A percentile compares a stretch with the other conserved stretches of the same genome.
Conservation (phyloP, 2,113 vertebrate genomes). For the Saccopteryx bilineata region DNA sequence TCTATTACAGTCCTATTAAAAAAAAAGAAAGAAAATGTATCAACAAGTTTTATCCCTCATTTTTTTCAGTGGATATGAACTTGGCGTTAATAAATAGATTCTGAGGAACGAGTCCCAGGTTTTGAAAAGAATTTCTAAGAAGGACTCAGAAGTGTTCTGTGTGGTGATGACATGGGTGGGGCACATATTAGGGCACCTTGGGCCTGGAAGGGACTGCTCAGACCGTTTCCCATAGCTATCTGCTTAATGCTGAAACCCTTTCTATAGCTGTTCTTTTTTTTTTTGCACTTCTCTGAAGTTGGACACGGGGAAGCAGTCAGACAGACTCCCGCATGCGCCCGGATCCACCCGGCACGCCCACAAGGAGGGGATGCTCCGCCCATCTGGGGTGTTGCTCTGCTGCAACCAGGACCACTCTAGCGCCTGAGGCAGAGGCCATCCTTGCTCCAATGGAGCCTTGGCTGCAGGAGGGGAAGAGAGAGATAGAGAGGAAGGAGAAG, state of each 20-base stretch:
- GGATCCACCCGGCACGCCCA: too few relatives aligned
- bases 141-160: background rate
- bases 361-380: too few relatives aligned
- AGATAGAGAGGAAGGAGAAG: too few relatives aligned
- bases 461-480: too few relatives aligned
- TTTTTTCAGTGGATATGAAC: constrained; percentile 13
- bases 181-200: background rate
- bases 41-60: background rate
- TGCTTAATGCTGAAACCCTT: background rate
- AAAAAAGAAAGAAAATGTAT: background rate
- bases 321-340: too few relatives aligned
- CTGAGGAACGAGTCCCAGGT: background rate
- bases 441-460: too few relatives aligned
- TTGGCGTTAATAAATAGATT: background rate
- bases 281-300: too few relatives aligned
- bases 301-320: too few relatives aligned
- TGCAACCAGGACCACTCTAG: too few relatives aligned
- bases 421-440: too few relatives aligned
- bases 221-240: background rate
- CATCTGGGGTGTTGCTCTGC: too few relatives aligned
- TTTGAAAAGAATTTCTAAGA: constrained; percentile 18
- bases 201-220: background rate
- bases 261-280: background rate
- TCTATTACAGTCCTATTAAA: background rate
- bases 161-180: background rate